Base-by-base conservation (phyloP, 2,113 vertebrate genomes). In the Megaceryle maxima region DNA sequence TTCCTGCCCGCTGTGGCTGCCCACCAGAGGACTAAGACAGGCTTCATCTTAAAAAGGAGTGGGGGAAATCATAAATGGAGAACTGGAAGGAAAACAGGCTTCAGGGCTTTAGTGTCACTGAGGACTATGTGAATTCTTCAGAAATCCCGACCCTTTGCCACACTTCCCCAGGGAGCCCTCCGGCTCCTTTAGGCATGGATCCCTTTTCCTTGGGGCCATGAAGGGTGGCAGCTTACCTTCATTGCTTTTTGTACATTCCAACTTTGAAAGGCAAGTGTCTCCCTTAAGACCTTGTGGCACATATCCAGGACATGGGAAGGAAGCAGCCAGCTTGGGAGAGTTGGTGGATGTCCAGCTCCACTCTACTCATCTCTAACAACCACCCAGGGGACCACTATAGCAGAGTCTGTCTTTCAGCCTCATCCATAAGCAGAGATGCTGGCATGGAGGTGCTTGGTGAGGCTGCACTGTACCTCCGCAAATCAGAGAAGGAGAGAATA, bases 361-460 rank as follows among this genome's bases (percentile, higher is more conserved):
- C 11, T 39, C 55, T 76, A 48, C 46, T n/a, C 1, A 2, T 44
- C 31, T 43, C 29, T 5, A 11, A 62, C 39, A 43, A 37, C 13
- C 2, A 1, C 13, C 14, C 22, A n/a, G 24, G 25, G 24, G 8
- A 29, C 10, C 57, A 41, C 37, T 37, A 41, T 57, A 80, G 64
- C 90, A 69, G 37, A 31, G 46, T 79, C 35, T 94, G 56, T 81
- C 72, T 95, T 95, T 56, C 95, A 98, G 98, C 67, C 59, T 53
- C 67, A 96, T 79, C 76, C 92, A 98, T 98, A 98, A 98, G 98
- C 67, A 97, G 95, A 1, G 98, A 98, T 3, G n/a, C 89, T 5
- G 98, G 96, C 60, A 98, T 99, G 98, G 97, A 98, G 85, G 78
- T 97, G 62, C 99, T 96, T 1, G 98, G 98, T 50, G 97, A 96